Percentiles rank a stretch among this genome's conserved stretches.
Conservation (phyloP, 2,797 vertebrate genomes). For the Micrastur ruficollis region DNA sequence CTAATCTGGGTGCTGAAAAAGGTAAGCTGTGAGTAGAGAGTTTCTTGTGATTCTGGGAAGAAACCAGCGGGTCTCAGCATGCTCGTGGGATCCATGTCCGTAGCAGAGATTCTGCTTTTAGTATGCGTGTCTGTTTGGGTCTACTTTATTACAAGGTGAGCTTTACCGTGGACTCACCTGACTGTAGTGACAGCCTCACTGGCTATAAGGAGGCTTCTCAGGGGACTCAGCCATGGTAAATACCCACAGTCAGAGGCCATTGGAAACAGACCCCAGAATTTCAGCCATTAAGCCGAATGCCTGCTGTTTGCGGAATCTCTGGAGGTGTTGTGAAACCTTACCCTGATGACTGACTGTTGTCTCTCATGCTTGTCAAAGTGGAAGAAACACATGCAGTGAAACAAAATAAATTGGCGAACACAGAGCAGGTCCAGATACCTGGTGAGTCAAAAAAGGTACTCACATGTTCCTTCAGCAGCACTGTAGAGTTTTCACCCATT, state of each 20-base stretch:
- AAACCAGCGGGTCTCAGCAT: not conserved
- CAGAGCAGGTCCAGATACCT: not conserved
- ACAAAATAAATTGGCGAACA: not conserved
- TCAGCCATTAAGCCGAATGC: not conserved
- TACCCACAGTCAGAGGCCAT: not conserved
- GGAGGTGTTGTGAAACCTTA: not conserved
- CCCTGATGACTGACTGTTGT: not conserved
- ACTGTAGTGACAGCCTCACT: rapidly evolving
- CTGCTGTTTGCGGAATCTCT: not conserved
- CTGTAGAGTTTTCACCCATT: not conserved
- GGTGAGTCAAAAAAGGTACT: not conserved
- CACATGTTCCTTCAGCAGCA: not conserved
- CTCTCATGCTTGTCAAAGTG: not conserved
- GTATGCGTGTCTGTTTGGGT: not conserved
- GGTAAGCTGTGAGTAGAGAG: not conserved
- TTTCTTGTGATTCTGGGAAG: not conserved
- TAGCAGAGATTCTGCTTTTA: not conserved
- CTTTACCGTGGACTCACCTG: not conserved
- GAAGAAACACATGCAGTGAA: not conserved
- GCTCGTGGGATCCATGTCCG: not conserved
- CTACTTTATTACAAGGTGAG: not conserved
- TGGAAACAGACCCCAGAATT: not conserved
- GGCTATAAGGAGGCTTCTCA: not conserved
- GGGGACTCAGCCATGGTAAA: too few species aligned
- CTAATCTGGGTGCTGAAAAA: not conserved